phyloP scores from a whole-genome alignment of 2,797 vertebrate genomes.

The Anguilla marmorata region DNA sequence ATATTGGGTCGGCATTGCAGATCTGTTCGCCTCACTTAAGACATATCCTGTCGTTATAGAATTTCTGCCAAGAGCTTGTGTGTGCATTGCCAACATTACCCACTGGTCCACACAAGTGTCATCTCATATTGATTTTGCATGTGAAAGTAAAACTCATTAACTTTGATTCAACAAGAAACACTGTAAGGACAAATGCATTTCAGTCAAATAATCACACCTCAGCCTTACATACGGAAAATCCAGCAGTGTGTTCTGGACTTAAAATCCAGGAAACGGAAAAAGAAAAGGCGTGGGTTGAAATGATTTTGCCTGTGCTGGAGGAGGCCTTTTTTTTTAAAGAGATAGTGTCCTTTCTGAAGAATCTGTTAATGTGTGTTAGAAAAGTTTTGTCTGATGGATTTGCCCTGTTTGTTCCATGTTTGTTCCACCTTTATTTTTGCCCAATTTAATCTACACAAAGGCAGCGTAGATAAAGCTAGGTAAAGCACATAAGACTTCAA shows the following conservation, averaged over 20 bases:
- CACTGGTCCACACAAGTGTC: not conserved
- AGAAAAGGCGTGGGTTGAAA: not conserved
- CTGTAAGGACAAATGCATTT: not conserved
- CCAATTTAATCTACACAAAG: too few relatives aligned
- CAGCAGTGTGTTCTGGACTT: not conserved
- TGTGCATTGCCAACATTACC: not conserved
- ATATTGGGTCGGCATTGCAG: not conserved
- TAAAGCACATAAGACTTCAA: too few relatives aligned
- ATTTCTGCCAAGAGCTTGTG: not conserved
- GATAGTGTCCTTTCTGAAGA: too few relatives aligned
- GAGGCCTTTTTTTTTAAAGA: not conserved
- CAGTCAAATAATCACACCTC: not conserved
- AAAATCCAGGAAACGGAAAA: not conserved
- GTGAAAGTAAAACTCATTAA: not conserved
- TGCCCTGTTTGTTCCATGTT: too few relatives aligned
- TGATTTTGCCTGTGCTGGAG: not conserved
- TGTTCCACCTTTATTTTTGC: too few relatives aligned
- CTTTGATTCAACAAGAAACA: not conserved
- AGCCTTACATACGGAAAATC: not conserved
- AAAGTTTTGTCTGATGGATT: too few relatives aligned
- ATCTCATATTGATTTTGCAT: not conserved
- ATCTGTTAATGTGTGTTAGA: too few relatives aligned
- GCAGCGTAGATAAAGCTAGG: too few relatives aligned
- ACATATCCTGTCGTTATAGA: not conserved
- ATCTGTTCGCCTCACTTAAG: not conserved